Evolutionary conservation across 2,888 invertebrate species (phyloP), one percentile per base, ranked within the genome.

Genomic region (Campoplex capitator): DNA sequence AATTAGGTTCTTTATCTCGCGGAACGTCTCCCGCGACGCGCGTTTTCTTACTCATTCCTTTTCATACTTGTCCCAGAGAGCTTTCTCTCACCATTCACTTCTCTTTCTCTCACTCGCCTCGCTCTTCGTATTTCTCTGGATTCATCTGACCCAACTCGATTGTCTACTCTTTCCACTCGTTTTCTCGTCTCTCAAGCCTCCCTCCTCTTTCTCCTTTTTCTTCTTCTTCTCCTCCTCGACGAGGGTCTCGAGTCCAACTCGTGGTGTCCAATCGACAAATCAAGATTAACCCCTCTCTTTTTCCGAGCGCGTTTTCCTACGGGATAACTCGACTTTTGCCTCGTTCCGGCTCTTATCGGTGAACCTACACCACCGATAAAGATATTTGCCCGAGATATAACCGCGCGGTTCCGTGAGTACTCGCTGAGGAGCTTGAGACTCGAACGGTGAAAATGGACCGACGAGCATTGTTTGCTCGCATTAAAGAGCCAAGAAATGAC

Each of bases 351-450:
- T 75, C 77, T 82, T 87, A 85, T 88, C 85, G 88, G 79, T 81
- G 87, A 87, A 87, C 86, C 68, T 54, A 88, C 79, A 84, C 88
- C 85, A 71, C 88, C 90, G 92, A 92, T 92, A 91, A 90, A 92
- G 91, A 92, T 92, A 91, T 92, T 92, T 92, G 88, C 89, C 79
- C 84, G 77, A 88, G 91, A 92, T 92, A 92, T 92, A 92, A 92
- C 88, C 89, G 88, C 76, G 58, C 9, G 68, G 87, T 77, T 51
- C 78, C 70, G 74, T 74, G 70, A 67, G 70, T 56, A 23, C 23
- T 42, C 74, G 74, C 68, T 56, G 54, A 42, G 74, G 48, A 45
- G 56, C 38, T 75, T 9, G 70, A 32, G 77, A 75, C 58, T 65
- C 45, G 13, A 42, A 65, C 11, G 45, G 35, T 58, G 73, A 38